Evolutionary conservation across 2,888 invertebrate genomes (phyloP).

Genomic region (Pandemis heparana): DNA sequence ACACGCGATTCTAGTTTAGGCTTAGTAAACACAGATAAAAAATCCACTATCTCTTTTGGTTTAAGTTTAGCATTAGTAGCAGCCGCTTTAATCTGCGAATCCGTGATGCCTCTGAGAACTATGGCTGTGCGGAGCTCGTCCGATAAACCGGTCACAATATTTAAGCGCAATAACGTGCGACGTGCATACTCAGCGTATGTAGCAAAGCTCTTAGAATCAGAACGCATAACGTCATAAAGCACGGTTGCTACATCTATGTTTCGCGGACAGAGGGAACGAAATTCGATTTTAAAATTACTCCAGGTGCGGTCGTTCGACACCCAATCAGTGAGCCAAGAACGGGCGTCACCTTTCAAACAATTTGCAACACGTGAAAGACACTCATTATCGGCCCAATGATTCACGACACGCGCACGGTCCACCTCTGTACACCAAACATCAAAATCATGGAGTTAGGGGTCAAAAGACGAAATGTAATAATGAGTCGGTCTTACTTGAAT

Average conservation of each 20-base stretch:
- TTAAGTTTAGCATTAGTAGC: constrained; percentile 35
- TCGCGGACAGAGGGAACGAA: constrained; percentile 47
- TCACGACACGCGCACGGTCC: constrained; percentile 46
- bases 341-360: constrained; percentile 47
- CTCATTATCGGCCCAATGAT: constrained; percentile 46
- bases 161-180: constrained; percentile 46
- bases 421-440: constrained; percentile 50
- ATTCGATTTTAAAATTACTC: constrained; percentile 49
- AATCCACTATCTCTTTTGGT: constrained; percentile 21
- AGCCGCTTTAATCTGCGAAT: constrained; percentile 23
- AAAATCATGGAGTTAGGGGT: constrained; percentile 47
- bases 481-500: constrained; percentile 1
- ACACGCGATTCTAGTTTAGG: constrained; percentile 4
- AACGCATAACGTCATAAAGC: constrained; percentile 47
- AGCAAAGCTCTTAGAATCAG: constrained; percentile 46
- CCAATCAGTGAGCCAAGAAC: constrained; percentile 50
- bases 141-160: constrained; percentile 18
- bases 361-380: constrained; percentile 44
- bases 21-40: constrained; percentile 30
- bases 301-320: constrained; percentile 47
- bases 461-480: constrained; percentile 45
- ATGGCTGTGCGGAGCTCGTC: constrained; percentile 26
- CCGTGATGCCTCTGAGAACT: constrained; percentile 24
- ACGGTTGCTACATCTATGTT: constrained; percentile 47
- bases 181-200: constrained; percentile 54